A percentile compares a stretch with the other conserved stretches of the same genome.
phyloP scores from a whole-genome alignment of 1,140 invertebrate genomes.

The Rhagoletis pomonella region DNA sequence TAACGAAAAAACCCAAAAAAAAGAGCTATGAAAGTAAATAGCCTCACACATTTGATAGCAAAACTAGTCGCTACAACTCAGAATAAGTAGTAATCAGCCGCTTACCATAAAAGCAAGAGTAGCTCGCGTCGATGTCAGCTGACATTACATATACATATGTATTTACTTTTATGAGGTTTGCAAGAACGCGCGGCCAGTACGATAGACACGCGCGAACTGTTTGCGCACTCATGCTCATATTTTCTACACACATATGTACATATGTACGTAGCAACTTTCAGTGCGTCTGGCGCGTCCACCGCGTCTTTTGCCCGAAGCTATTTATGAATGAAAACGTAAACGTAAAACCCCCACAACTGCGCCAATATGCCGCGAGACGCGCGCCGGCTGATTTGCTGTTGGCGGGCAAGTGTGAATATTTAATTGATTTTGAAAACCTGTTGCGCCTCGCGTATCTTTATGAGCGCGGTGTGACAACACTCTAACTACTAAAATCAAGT shows the following conservation, averaged over 20 bases:
- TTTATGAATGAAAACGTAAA: conserved; percentile 48
- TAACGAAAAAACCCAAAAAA: too few species aligned
- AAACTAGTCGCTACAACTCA: too few species aligned
- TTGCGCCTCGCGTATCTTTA: neutral
- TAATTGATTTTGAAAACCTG: conserved; percentile 23
- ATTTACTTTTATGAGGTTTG: neutral
- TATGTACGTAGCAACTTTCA: too few species aligned
- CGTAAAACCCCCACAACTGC: conserved; percentile 33
- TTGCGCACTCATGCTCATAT: too few species aligned
- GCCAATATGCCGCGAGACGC: neutral
- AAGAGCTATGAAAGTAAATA: too few species aligned
- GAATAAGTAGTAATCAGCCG: too few species aligned
- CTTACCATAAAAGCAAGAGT: too few species aligned
- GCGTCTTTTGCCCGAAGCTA: neutral
- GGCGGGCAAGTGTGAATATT: conserved; percentile 7
- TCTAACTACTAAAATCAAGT: neutral
- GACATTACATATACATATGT: too few species aligned
- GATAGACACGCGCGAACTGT: neutral
- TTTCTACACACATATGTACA: too few species aligned
- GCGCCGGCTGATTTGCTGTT: neutral
- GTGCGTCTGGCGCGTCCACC: neutral
- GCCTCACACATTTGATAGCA: too few species aligned
- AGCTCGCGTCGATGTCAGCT: too few species aligned
- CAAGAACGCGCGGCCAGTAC: neutral
- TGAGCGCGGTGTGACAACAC: neutral